phyloP scores from a whole-genome alignment of 2,113 vertebrate species.

The Stegastes partitus region DNA sequence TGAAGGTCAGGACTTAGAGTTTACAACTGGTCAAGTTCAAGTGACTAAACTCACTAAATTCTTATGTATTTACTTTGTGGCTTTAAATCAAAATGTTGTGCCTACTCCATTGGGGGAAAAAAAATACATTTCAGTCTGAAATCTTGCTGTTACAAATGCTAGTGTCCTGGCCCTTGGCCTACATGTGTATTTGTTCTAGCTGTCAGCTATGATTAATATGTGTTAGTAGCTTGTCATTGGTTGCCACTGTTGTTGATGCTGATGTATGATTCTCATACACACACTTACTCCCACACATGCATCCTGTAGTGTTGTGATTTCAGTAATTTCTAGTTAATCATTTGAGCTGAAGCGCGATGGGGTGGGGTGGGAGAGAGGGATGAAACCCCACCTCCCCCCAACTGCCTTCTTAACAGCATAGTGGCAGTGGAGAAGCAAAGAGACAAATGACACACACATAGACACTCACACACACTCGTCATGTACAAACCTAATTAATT shows the following conservation, averaged over 20 bases:
- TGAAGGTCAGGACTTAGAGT: no score
- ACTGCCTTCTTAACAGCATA: constrained; percentile 73
- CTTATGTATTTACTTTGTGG: background rate
- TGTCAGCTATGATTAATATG: constrained; percentile 70
- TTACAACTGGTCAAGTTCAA: no score
- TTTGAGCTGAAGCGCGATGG: constrained; percentile 90
- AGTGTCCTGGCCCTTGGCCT: background rate
- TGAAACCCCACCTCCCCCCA: constrained; percentile 63
- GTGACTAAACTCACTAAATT: background rate
- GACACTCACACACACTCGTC: constrained; percentile 80
- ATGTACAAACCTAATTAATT: constrained; percentile 98
- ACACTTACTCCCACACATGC: constrained; percentile 17
- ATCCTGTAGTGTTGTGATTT: constrained; percentile 82
- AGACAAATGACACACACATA: constrained; percentile 87
- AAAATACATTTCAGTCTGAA: background rate
- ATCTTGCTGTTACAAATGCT: background rate
- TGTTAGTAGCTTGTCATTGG: constrained; percentile 81
- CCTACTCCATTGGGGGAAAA: background rate
- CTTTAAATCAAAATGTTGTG: background rate
- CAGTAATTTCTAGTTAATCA: constrained; percentile 93
- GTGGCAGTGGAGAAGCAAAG: constrained; percentile 62
- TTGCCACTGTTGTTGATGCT: constrained; percentile 84
- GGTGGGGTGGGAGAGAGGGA: constrained; percentile 88
- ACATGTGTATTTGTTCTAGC: constrained; percentile 4
- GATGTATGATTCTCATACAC: constrained; percentile 83